phyloP scores from a whole-genome alignment of 1,140 invertebrate species.

The Ceratina japonica region DNA sequence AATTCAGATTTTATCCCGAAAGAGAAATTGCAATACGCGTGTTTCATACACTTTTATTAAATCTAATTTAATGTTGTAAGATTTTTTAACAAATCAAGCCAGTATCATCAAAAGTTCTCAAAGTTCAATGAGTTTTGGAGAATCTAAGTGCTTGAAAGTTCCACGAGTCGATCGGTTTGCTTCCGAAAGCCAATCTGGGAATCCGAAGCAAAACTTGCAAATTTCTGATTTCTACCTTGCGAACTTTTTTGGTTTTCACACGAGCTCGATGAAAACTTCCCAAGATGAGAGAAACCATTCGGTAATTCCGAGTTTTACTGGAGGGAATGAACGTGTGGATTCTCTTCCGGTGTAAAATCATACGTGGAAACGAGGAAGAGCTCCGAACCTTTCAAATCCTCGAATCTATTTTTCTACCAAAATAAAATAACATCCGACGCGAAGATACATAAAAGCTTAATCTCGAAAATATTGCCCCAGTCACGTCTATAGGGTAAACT shows the following conservation, averaged over 20 bases:
- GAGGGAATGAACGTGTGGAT: too few species aligned
- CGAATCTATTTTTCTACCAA: not conserved
- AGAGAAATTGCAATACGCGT: not conserved
- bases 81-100: not conserved
- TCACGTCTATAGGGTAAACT: not conserved
- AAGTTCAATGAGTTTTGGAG: not conserved
- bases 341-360: too few species aligned
- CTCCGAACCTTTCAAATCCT: not conserved
- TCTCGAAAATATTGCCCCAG: not conserved
- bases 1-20: not conserved
- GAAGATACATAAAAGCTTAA: not conserved
- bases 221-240: not conserved
- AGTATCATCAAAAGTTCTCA: too few species aligned
- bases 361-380: not conserved
- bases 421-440: not conserved
- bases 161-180: not conserved
- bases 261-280: not conserved
- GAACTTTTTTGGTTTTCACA: not conserved
- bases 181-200: not conserved
- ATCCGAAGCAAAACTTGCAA: not conserved
- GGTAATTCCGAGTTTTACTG: not conserved
- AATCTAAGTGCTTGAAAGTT: not conserved
- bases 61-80: not conserved
- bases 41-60: not conserved
- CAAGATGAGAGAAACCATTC: not conserved